Conservation (phyloP, 1,140 invertebrate genomes). For the Antheraea pernyi region DNA sequence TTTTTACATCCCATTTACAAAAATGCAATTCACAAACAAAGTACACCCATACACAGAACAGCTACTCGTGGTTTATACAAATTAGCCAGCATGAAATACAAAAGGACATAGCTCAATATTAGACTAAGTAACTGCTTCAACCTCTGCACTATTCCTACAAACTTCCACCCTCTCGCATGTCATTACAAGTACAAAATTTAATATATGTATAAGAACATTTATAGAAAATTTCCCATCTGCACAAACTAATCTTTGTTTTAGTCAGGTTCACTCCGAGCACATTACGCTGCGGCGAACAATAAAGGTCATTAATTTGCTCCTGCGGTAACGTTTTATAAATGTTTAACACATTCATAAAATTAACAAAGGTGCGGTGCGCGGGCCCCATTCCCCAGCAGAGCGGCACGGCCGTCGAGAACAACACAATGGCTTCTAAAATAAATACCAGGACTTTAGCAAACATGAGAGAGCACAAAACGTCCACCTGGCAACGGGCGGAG, state of each 20-base stretch:
- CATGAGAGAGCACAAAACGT: conserved; percentile 65
- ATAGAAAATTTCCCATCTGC: neutral
- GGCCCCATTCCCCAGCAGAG: conserved; percentile 64
- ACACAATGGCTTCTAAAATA: conserved; percentile 76
- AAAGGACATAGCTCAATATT: too few relatives aligned
- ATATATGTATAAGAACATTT: neutral
- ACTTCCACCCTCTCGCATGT: too few relatives aligned
- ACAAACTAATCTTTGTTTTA: neutral
- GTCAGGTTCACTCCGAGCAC: conserved; percentile 56
- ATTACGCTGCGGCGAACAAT: conserved; percentile 71
- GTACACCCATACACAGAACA: too few relatives aligned
- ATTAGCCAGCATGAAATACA: too few relatives aligned
- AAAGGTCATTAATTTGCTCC: conserved; percentile 73
- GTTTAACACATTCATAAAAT: conserved; percentile 79
- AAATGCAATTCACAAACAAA: too few relatives aligned
- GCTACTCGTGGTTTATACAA: too few relatives aligned
- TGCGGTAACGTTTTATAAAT: conserved; percentile 75
- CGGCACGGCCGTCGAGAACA: conserved; percentile 48
- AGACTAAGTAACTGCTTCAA: too few relatives aligned
- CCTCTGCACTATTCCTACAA: too few relatives aligned
- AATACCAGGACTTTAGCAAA: conserved; percentile 76
- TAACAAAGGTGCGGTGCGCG: conserved; percentile 66
- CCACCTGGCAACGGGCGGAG: conserved; percentile 51
- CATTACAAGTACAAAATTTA: too few relatives aligned
- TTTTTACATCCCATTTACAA: too few relatives aligned